Evolutionary conservation across 2,113 vertebrate genomes (phyloP).

Genomic region (Gymnorhina tibicen): DNA sequence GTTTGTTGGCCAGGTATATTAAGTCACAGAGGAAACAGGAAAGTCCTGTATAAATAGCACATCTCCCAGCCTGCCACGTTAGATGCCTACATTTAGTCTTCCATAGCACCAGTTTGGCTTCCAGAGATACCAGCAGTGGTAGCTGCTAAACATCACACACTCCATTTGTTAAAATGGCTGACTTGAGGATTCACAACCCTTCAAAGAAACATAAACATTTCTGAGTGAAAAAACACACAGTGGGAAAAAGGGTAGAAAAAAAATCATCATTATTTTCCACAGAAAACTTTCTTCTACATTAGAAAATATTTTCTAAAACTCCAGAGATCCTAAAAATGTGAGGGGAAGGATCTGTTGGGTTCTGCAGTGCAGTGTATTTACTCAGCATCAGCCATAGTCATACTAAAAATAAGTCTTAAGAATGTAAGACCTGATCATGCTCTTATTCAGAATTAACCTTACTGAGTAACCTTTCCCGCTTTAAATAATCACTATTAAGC

Average conservation of each 20-base stretch:
- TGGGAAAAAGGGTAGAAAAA: background rate
- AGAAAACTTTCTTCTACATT: background rate
- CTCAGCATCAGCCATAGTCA: background rate
- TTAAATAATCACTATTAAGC: background rate
- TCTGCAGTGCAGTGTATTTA: background rate
- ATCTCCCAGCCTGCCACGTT: background rate
- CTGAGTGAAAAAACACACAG: background rate
- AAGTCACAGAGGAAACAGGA: background rate
- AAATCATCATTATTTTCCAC: background rate
- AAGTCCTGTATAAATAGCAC: background rate
- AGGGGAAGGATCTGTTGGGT: background rate
- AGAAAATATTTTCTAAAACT: background rate
- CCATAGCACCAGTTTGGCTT: background rate
- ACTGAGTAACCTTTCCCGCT: background rate
- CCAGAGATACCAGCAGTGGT: background rate
- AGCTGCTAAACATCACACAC: background rate
- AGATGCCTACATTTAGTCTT: background rate
- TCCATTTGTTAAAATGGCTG: background rate
- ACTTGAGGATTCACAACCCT: background rate
- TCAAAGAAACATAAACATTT: background rate
- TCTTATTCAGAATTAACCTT: background rate
- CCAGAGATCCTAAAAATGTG: background rate
- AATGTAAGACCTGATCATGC: background rate
- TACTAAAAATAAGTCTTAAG: background rate
- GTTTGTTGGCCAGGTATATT: background rate